Evolutionary conservation across 2,797 vertebrate species (phyloP).

Genomic region (Enteromius treurensis): DNA sequence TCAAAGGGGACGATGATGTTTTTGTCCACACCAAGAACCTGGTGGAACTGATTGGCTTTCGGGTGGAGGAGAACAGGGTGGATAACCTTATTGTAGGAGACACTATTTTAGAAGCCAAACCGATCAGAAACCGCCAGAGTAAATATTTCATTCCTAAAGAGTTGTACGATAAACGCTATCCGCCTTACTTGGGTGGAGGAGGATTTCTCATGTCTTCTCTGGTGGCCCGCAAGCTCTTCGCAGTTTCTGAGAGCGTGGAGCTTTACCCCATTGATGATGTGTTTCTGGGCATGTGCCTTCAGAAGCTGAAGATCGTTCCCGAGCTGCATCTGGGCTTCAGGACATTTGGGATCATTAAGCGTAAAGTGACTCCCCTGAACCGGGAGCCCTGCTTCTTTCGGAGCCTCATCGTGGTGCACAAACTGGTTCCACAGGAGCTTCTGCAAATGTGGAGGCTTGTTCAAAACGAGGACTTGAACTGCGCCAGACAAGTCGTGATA

Average conservation of each 20-base stretch:
- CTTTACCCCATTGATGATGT: slow-evolving; percentile 90
- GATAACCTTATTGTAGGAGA: slow-evolving; percentile 82
- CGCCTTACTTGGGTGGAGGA: slow-evolving; percentile 84
- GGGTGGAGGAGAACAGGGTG: slow-evolving; percentile 65
- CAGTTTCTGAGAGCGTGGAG: slow-evolving; percentile 74
- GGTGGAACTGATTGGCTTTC: slow-evolving; percentile 77
- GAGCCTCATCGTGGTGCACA: slow-evolving; percentile 85
- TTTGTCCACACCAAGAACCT: slow-evolving; percentile 85
- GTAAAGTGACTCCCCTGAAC: slow-evolving; percentile 76
- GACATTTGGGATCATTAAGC: slow-evolving; percentile 80
- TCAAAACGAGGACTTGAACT: slow-evolving; percentile 70
- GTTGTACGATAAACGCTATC: slow-evolving; percentile 80
- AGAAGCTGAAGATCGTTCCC: slow-evolving; percentile 72
- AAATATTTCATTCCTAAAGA: slow-evolving; percentile 88
- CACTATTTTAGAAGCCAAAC: slow-evolving; percentile 82
- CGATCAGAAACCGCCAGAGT: slow-evolving; percentile 82
- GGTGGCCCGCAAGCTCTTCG: slow-evolving; percentile 71
- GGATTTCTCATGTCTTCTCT: slow-evolving; percentile 83
- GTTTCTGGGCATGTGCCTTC: slow-evolving; percentile 88
- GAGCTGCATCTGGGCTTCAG: slow-evolving; percentile 81
- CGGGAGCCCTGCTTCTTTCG: slow-evolving; percentile 86
- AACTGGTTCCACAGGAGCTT: slow-evolving; percentile 80
- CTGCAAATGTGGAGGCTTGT: slow-evolving; percentile 84
- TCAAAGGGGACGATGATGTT: slow-evolving; percentile 88
- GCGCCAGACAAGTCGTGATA: slow-evolving; percentile 68